Base-by-base conservation (phyloP, 2,113 vertebrate genomes). In the Barbus barbus region DNA sequence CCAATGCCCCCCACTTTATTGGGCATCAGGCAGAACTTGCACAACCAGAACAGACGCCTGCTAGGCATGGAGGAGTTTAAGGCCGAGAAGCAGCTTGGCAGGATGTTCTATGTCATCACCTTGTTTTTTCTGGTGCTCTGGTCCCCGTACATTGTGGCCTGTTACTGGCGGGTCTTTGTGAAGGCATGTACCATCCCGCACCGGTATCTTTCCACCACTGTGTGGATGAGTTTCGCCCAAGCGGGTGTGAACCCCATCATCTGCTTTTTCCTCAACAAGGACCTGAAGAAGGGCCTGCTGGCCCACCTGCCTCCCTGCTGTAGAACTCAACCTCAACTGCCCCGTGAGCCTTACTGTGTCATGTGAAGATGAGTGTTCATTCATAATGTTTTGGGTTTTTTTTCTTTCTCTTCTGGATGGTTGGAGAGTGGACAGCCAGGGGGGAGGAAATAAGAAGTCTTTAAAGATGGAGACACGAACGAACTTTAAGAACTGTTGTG, bases 201-300 rank as follows among this genome's bases (percentile, higher is more conserved):
- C 87, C 92, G 94, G 89, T 97, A 97, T 90, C 94, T 98, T 81
- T 96, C 96, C 92, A 96, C 96, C 61, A 96, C 96, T 0, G 96
- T 97, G 93, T 97, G 97, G 96, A 97, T 97, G 97, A 98, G 96
- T 92, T 97, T 97, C 31, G 96, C 95, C 92, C 96, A 98, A 92
- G 97, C 97, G 12, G 96, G 96, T 4, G 96, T 97, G 90, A 98
- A 97, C 92, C 97, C 96, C 51, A 96, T 98, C 87, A 96, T 97
- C 93, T 98, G 96, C 91, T 96, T 97, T 92, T 93, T 98, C 91
- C 95, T 97, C 89, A 98, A 98, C 88, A 96, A 97, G 92, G 97
- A 98, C 94, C 96, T 98, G 91, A 96, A 96, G 92, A 97, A 97
- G 93, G 96, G 96, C 91, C 95, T 98, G 91, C 90, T 95, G 92